Evolutionary conservation across 2,113 vertebrate species (phyloP), one percentile per base, ranked within the genome.

Genomic region (Pygoscelis adeliae): DNA sequence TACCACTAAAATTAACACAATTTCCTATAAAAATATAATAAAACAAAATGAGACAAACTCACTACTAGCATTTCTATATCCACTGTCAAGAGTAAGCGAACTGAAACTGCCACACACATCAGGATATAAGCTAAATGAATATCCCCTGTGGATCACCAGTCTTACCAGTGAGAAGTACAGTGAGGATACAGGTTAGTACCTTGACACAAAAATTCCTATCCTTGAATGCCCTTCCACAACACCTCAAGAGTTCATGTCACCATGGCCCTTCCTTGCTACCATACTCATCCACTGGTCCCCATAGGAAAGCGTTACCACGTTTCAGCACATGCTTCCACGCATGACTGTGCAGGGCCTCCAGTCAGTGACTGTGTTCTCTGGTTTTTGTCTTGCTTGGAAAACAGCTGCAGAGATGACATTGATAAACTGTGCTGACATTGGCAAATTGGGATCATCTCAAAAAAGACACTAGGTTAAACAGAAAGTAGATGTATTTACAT

Each of bases 311-410:
- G 0, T 55, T 26, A 18, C 29, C 18, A 11, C 5, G 0, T 65
- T 85, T 73, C 22, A 73, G 26, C 18, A n/a, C 1, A 1, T 0
- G 0, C 10, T 78, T 62, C 34, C 25, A 42, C n/a, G 2, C 15
- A 15, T 0, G 3, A 5, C 13, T 40, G 3, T 47, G 20, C 26
- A 71, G 21, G 13, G 25, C 30, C 26, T 79, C 22, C 25, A 36
- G 13, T 15, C 25, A 87, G 74, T 34, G 59, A 3, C 6, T 38
- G 1, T 50, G 2, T 2, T 77, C n/a, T 44, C 25, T 50, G 18
- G 0, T 9, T 50, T 87, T 47, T 90, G 18, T 56, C 8, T 59
- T 69, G 7, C 58, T 71, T n/a, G 34, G 22, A 49, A 80, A 59
- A 73, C 30, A 76, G 8, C 14, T 2, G 0, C 0, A 3, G 21